Evolutionary conservation across 1,140 invertebrate species (phyloP), one percentile per base, ranked within the genome.

Genomic region (Drosophila tropicalis): DNA sequence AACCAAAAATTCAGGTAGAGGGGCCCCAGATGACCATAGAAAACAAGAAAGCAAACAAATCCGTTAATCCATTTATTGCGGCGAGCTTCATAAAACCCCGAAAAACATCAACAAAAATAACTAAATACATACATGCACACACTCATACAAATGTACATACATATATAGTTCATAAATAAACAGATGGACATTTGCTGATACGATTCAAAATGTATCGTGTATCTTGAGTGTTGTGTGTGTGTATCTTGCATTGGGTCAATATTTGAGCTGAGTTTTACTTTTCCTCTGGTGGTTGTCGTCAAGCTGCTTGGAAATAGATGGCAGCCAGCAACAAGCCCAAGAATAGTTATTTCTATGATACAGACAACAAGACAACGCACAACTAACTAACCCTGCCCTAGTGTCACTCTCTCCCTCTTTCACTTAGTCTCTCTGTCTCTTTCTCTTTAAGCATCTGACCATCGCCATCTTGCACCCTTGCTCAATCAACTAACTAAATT

Each of bases 11-110:
- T 51, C 44, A 51, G 44, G 44, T 51, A 51, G 10, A 47, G 15
- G 9, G 15, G 41, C 41, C 13, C 5, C 41, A 44, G n/a, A 47
- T 47, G 44, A 47, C 44, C 44, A 51, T 51, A 51, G 44, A 51
- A 51, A 51, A 17, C 19, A 19, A 51, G 44, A 39, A 13, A 51
- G 32, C 17, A 36, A 58, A 36, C 29, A 15, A 58, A 58, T 58
- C 56, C 56, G 56, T 58, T 58, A 58, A 58, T 58, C 56, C 56
- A 58, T 58, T 58, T 58, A 32, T 51, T 57, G 55, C 55, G 55
- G 32, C 15, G 6, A 34, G 55, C 55, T 34, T 36, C 55, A 57
- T 57, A 58, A 58, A 58, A 58, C 56, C 15, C 32, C 32, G 29
- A 58, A 57, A 32, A 34, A 58, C 2, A 17, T 7, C n/a, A 47